Percentiles rank a stretch among this genome's conserved stretches.
Conservation (phyloP, 1,140 invertebrate species). For the Spodoptera frugiperda region DNA sequence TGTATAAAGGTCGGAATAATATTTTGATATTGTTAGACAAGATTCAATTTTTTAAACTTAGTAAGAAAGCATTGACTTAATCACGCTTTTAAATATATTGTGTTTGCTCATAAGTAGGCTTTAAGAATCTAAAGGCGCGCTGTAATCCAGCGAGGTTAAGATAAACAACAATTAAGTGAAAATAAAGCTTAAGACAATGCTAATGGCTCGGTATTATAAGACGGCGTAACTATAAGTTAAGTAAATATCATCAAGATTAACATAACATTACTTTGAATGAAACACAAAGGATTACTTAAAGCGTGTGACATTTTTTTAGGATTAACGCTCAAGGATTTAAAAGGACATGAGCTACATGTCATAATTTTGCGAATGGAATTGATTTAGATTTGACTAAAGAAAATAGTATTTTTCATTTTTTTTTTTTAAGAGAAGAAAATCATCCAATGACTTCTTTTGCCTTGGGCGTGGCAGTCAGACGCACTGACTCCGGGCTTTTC, state of each 20-base stretch:
- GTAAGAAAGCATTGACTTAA: neutral
- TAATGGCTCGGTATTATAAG: conserved; percentile 6
- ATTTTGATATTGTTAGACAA: no score
- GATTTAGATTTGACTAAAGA: no score
- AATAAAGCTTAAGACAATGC: conserved; percentile 28
- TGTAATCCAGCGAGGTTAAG: neutral
- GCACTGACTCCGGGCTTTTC: no score
- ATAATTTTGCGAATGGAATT: no score
- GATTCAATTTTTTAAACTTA: no score
- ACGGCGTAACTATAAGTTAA: conserved; percentile 10
- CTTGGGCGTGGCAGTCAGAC: no score
- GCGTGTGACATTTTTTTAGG: neutral
- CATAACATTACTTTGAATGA: neutral
- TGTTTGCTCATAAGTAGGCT: conserved; percentile 18
- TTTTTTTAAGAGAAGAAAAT: no score
- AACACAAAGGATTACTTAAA: neutral
- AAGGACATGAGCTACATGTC: no score
- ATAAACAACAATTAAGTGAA: conserved; percentile 28
- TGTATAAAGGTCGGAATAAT: no score
- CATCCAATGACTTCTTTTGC: no score
- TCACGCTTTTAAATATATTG: neutral
- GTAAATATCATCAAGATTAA: conserved; percentile 1
- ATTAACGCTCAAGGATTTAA: neutral
- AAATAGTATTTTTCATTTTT: no score
- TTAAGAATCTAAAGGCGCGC: neutral